Conservation (phyloP, 2,888 invertebrate species). For the Leistus spinibarbis region DNA sequence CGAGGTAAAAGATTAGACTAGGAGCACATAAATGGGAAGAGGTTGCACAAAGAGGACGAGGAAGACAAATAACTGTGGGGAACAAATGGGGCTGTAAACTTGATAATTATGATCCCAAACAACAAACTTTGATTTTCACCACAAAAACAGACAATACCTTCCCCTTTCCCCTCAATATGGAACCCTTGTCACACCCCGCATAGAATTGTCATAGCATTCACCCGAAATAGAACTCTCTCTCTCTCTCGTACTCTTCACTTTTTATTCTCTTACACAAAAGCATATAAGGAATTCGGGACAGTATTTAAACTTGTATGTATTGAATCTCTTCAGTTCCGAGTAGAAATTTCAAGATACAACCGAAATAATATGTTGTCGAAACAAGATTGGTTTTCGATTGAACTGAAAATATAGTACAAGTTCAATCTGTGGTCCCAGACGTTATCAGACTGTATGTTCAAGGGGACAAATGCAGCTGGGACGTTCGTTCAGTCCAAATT, state of each 20-base stretch:
- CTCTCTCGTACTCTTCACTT: too few relatives aligned
- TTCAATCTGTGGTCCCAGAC: conserved; percentile 21
- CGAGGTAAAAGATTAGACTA: too few relatives aligned
- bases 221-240: background rate
- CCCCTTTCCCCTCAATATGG: background rate
- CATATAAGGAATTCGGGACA: too few relatives aligned
- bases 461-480: conserved; percentile 5
- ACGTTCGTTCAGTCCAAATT: background rate
- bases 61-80: conserved; percentile 26
- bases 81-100: conserved; percentile 18
- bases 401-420: conserved; percentile 13
- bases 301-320: too few relatives aligned
- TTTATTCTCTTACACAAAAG: too few relatives aligned
- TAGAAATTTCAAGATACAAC: conserved; percentile 4
- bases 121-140: conserved; percentile 19
- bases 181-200: background rate
- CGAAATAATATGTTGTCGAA: conserved; percentile 17
- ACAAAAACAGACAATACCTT: conserved; percentile 20
- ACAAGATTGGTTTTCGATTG: conserved; percentile 19
- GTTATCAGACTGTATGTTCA: background rate
- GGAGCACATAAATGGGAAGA: conserved; percentile 26
- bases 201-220: background rate
- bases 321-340: conserved; percentile 7
- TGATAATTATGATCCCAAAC: conserved; percentile 23
- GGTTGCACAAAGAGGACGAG: background rate